Evolutionary conservation across 2,888 invertebrate species (phyloP).

Genomic region (Pristionchus fissidentatus): DNA sequence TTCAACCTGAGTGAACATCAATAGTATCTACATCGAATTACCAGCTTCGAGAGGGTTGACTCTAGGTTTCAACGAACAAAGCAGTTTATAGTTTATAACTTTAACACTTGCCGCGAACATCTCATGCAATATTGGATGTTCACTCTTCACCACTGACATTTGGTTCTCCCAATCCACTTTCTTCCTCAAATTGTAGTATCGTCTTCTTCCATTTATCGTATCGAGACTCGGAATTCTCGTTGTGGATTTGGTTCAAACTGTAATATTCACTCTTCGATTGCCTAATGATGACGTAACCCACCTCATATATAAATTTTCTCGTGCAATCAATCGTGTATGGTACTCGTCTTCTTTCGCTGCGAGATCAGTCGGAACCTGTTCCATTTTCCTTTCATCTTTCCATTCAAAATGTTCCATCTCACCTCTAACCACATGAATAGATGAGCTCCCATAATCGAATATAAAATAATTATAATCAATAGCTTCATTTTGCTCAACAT

Average conservation of each 20-base stretch:
- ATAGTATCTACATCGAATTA: too few relatives aligned
- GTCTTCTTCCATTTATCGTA: slow-evolving; percentile 71
- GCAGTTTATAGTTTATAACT: not conserved
- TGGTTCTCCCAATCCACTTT: slow-evolving; percentile 57
- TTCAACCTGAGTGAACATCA: slow-evolving; percentile 21
- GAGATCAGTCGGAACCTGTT: slow-evolving; percentile 68
- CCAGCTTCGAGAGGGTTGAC: too few relatives aligned
- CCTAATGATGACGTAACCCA: slow-evolving; percentile 42
- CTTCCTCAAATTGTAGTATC: slow-evolving; percentile 67
- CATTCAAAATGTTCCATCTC: not conserved
- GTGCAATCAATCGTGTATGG: slow-evolving; percentile 68
- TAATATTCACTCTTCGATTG: not conserved
- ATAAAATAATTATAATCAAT: slow-evolving; percentile 66
- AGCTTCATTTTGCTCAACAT: slow-evolving; percentile 13
- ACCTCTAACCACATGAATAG: slow-evolving; percentile 72
- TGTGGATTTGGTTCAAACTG: slow-evolving; percentile 65
- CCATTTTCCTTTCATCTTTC: slow-evolving; percentile 41
- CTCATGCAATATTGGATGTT: too few relatives aligned
- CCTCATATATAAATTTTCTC: slow-evolving; percentile 72
- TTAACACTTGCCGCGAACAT: too few relatives aligned
- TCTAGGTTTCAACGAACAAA: too few relatives aligned
- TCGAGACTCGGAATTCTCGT: slow-evolving; percentile 62
- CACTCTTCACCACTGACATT: too few relatives aligned
- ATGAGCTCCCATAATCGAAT: slow-evolving; percentile 70
- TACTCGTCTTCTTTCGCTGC: slow-evolving; percentile 62